Evolutionary conservation across 2,888 invertebrate genomes (phyloP).

Genomic region (Cylindroiulus punctatus): DNA sequence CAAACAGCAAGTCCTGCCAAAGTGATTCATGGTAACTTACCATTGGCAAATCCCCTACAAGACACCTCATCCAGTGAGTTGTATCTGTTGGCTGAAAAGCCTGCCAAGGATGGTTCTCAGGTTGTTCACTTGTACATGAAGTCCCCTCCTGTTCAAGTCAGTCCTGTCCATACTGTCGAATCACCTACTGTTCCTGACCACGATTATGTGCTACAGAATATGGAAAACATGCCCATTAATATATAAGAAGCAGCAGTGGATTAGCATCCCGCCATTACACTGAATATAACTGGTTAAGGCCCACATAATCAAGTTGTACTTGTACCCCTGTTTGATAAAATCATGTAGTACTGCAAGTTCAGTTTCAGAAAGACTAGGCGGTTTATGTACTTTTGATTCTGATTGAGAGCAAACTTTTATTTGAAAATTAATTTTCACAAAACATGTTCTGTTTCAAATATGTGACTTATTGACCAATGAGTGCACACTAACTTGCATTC

Average conservation of each 20-base stretch:
- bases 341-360: background rate
- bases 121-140: slow-evolving; percentile 21
- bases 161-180: background rate
- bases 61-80: background rate
- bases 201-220: background rate
- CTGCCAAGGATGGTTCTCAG: slow-evolving; percentile 23
- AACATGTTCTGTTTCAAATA: background rate
- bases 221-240: background rate
- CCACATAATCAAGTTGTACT: background rate
- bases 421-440: background rate
- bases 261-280: background rate
- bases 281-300: background rate
- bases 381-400: no score
- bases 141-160: background rate
- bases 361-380: no score
- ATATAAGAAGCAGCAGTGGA: background rate
- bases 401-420: background rate
- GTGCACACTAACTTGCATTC: background rate
- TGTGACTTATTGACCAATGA: background rate
- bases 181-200: background rate
- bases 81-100: slow-evolving; percentile 27
- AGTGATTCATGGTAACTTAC: background rate
- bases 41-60: background rate
- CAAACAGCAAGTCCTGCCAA: background rate
- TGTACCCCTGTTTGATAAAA: background rate